phyloP scores from a whole-genome alignment of 2,797 vertebrate genomes.

The Psittacula echo region DNA sequence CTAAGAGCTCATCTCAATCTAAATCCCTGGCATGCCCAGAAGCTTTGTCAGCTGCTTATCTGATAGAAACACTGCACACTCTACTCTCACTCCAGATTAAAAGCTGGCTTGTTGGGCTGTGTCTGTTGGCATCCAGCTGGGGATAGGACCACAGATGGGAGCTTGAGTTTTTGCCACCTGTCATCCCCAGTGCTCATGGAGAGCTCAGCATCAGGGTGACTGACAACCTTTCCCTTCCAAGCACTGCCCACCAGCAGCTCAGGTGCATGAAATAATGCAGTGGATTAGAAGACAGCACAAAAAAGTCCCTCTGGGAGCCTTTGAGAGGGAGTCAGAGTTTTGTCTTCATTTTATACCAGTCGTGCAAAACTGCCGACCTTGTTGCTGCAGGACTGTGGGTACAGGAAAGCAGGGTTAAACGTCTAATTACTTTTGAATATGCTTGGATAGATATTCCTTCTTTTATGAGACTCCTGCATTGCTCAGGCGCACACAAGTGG shows the following conservation, averaged over 20 bases:
- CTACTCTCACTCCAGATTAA: not conserved
- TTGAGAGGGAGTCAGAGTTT: not conserved
- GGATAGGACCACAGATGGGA: not conserved
- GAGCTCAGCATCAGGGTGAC: not conserved
- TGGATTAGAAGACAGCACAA: not conserved
- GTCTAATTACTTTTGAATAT: not conserved
- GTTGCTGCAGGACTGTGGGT: not conserved
- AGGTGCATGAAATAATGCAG: fast-evolving
- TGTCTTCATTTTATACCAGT: not conserved
- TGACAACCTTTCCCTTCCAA: not conserved
- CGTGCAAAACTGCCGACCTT: not conserved
- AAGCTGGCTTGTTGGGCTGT: not conserved
- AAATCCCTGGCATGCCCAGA: not conserved
- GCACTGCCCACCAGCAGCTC: not conserved
- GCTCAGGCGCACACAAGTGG: not conserved
- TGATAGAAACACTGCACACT: not conserved
- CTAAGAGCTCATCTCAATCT: not conserved
- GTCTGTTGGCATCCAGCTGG: not conserved
- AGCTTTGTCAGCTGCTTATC: not conserved
- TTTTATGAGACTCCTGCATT: not conserved
- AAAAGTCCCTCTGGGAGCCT: not conserved
- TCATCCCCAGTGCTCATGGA: not conserved
- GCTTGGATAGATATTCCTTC: not conserved
- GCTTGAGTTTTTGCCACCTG: not conserved
- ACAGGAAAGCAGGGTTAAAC: not conserved